Evolutionary conservation across 2,888 invertebrate genomes (phyloP).

Genomic region (Drosophila formosana): DNA sequence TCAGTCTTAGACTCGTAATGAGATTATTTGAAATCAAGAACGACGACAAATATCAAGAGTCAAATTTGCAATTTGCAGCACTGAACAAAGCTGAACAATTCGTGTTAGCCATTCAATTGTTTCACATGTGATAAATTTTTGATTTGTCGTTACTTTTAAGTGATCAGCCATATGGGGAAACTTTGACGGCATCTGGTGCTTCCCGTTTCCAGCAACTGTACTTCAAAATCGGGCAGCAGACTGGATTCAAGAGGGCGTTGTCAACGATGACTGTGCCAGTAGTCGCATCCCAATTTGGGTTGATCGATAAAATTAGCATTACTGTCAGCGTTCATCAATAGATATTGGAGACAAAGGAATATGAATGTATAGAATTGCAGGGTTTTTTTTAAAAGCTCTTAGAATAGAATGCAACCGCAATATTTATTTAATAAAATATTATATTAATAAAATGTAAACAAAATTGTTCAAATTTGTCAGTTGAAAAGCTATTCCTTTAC

Average conservation of each 20-base stretch:
- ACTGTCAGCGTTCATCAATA: background rate
- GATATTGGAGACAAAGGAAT: too few species aligned
- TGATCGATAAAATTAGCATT: background rate
- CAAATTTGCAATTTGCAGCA: slow-evolving; percentile 12
- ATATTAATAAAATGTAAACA: too few species aligned
- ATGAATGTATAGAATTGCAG: too few species aligned
- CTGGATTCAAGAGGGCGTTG: background rate
- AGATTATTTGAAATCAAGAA: slow-evolving; percentile 14
- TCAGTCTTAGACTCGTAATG: slow-evolving; percentile 2
- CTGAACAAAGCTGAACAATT: background rate
- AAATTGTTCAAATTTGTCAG: too few species aligned
- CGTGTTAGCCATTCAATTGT: background rate
- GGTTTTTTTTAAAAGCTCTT: too few species aligned
- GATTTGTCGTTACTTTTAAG: slow-evolving; percentile 8
- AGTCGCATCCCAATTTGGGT: background rate
- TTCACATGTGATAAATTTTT: slow-evolving; percentile 3
- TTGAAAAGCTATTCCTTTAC: too few species aligned
- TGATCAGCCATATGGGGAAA: background rate
- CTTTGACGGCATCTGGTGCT: background rate
- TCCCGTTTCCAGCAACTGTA: background rate
- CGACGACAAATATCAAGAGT: slow-evolving; percentile 40
- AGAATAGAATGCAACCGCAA: too few species aligned
- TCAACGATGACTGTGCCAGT: background rate
- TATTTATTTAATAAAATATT: too few species aligned
- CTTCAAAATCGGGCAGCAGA: background rate